These are phyloP conservation scores for Microchrysa polita DNA, from an alignment of 2,888 invertebrate genomes.

Conservation along the genomic window DNA sequence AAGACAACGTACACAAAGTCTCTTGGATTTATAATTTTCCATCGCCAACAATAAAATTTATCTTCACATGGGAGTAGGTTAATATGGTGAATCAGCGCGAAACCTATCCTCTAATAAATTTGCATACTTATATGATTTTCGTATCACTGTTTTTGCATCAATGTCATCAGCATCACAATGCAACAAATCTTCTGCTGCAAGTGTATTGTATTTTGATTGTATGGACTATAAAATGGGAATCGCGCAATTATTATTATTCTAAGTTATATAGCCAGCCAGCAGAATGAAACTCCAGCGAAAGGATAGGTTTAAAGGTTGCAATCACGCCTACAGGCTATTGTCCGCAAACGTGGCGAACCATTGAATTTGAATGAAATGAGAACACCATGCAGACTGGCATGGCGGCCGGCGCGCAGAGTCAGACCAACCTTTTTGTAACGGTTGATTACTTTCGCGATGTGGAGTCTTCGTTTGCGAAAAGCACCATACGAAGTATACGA, in stretches of 20 bases:
- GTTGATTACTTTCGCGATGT: constrained; percentile 15
- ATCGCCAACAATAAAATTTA: constrained; percentile 30
- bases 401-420: not conserved
- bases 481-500: not conserved
- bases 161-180: constrained; percentile 25
- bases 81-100: too few species aligned
- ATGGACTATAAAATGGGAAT: constrained; percentile 1
- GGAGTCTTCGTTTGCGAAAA: too few species aligned
- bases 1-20: constrained; percentile 24
- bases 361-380: too few species aligned
- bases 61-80: too few species aligned
- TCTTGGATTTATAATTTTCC: too few species aligned
- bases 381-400: too few species aligned
- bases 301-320: constrained; percentile 40
- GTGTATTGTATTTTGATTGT: constrained; percentile 33
- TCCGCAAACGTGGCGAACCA: constrained; percentile 9
- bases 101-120: constrained; percentile 18
- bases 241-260: constrained; percentile 15
- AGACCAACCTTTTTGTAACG: constrained; percentile 25
- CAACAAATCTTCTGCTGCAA: constrained; percentile 25
- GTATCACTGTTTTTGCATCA: constrained; percentile 19
- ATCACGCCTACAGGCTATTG: constrained; percentile 42
- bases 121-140: constrained; percentile 34
- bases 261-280: constrained; percentile 22
- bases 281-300: constrained; percentile 3